Percentiles rank a stretch among this genome's conserved stretches.
Evolutionary conservation across 2,113 vertebrate species (phyloP).

Genomic region (Platycercus adscitus): DNA sequence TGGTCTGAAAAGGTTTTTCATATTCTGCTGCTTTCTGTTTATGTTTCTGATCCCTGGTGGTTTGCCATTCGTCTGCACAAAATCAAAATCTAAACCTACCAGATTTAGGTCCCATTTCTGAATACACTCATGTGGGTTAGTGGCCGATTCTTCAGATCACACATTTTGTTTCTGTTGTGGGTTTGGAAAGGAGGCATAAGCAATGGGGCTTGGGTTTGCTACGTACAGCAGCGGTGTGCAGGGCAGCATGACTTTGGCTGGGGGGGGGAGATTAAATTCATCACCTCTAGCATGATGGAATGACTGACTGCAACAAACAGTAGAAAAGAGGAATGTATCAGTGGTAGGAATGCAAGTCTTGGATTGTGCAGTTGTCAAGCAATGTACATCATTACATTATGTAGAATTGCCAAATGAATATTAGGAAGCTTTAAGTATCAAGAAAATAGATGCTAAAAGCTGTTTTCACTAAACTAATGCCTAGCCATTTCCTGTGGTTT

Average conservation of each 20-base stretch:
- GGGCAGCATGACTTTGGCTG: background rate
- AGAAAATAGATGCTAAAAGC: background rate
- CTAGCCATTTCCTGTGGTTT: background rate
- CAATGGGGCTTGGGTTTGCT: background rate
- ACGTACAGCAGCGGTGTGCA: background rate
- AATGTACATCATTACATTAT: rapidly evolving
- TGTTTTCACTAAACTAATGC: background rate
- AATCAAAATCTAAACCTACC: background rate
- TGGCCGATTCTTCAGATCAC: background rate
- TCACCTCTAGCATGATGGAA: slow-evolving; percentile 3
- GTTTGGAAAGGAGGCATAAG: background rate
- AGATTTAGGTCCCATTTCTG: background rate
- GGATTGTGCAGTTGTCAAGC: background rate
- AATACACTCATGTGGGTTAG: background rate
- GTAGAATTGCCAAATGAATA: background rate
- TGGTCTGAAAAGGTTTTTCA: background rate
- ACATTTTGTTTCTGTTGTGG: background rate
- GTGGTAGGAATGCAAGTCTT: background rate
- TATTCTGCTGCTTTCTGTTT: background rate
- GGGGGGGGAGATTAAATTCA: background rate
- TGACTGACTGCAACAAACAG: background rate
- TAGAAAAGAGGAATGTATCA: background rate
- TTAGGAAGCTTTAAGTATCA: background rate
- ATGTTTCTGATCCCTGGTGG: background rate
- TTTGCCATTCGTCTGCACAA: background rate